Evolutionary conservation across 2,888 invertebrate genomes (phyloP).

Genomic region (Synergus laeviventris): DNA sequence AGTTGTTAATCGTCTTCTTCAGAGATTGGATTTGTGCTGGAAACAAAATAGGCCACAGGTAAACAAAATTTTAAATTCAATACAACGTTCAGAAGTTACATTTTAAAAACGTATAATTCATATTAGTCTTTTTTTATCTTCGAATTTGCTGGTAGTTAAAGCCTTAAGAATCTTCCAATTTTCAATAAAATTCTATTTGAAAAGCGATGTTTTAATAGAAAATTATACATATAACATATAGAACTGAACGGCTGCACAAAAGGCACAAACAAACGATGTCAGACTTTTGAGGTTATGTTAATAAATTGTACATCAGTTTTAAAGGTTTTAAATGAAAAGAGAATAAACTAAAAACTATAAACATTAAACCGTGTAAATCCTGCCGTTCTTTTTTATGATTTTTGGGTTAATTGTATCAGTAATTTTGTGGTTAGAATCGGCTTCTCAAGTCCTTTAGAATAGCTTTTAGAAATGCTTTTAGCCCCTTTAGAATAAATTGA

Average conservation of each 20-base stretch:
- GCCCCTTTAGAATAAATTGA: background rate
- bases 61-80: constrained; percentile 3
- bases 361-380: constrained; percentile 87
- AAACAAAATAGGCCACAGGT: constrained; percentile 39
- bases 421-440: constrained; percentile 54
- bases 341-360: background rate
- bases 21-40: constrained; percentile 86
- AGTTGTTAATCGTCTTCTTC: constrained; percentile 90
- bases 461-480: too few relatives aligned
- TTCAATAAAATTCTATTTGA: too few relatives aligned
- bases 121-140: too few relatives aligned
- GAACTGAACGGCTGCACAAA: too few relatives aligned
- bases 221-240: too few relatives aligned
- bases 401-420: constrained; percentile 77
- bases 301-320: background rate
- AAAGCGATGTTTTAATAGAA: too few relatives aligned
- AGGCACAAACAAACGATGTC: too few relatives aligned
- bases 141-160: too few relatives aligned
- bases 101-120: too few relatives aligned
- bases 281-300: too few relatives aligned
- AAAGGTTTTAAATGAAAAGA: background rate
- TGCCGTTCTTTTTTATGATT: constrained; percentile 92
- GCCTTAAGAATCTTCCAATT: too few relatives aligned
- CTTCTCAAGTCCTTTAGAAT: too few relatives aligned
- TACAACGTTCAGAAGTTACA: constrained; percentile 81